Evolutionary conservation across 2,888 invertebrate genomes (phyloP).

Genomic region (Spisula subtruncata): DNA sequence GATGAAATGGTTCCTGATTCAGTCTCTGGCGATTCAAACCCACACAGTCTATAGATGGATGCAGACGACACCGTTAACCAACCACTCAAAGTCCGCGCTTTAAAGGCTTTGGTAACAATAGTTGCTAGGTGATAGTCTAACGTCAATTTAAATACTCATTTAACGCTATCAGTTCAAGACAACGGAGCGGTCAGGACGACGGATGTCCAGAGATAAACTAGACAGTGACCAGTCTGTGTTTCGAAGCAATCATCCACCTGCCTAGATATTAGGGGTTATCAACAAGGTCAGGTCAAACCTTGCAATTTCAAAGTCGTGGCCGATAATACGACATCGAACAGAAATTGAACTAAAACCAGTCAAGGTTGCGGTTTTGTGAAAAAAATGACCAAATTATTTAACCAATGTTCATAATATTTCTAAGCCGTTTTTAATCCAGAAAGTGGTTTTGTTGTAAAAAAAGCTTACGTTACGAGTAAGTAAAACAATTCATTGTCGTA

Average conservation of each 20-base stretch:
- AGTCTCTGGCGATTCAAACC: too few relatives aligned
- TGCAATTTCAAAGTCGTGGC: background rate
- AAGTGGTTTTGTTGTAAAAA: too few relatives aligned
- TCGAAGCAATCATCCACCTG: background rate
- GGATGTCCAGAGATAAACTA: background rate
- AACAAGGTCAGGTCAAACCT: background rate
- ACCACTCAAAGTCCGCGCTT: background rate
- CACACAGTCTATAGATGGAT: too few relatives aligned
- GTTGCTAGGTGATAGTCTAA: background rate
- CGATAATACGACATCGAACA: too few relatives aligned
- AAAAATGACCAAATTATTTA: too few relatives aligned
- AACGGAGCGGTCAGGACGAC: background rate
- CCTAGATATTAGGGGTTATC: background rate
- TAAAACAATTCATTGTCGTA: too few relatives aligned
- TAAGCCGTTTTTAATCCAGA: too few relatives aligned
- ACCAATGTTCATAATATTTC: too few relatives aligned
- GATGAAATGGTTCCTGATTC: background rate
- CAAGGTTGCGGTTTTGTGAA: too few relatives aligned
- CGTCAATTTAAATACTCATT: background rate
- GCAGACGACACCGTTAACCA: too few relatives aligned
- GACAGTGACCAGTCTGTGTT: background rate
- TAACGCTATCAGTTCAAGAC: background rate
- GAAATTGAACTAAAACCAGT: too few relatives aligned
- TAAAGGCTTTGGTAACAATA: background rate
- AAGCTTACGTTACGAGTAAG: too few relatives aligned